phyloP scores from a whole-genome alignment of 2,888 invertebrate species.

The Endomychus coccineus region DNA sequence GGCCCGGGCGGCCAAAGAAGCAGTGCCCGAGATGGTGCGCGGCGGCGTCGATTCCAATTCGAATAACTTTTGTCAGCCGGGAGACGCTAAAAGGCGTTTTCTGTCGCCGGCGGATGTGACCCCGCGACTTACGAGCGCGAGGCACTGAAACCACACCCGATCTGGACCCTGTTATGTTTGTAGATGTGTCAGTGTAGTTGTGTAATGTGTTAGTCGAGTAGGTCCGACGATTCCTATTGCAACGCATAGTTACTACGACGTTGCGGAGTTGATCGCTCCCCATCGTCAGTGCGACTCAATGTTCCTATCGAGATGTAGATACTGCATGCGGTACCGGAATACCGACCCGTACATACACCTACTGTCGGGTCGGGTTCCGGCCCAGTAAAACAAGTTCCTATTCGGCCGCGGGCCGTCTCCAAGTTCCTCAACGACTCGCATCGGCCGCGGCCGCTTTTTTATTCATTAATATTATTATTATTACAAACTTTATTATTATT shows the following conservation, averaged over 20 bases:
- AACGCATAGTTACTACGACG: slow-evolving; percentile 45
- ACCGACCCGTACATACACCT: slow-evolving; percentile 45
- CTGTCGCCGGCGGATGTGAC: slow-evolving; percentile 51
- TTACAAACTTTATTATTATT: slow-evolving; percentile 44
- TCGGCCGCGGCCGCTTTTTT: slow-evolving; percentile 43
- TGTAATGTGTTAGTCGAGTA: slow-evolving; percentile 43
- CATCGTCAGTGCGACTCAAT: slow-evolving; percentile 40
- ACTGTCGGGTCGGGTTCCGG: slow-evolving; percentile 41
- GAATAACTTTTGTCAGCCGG: slow-evolving; percentile 50
- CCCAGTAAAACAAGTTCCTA: slow-evolving; percentile 48
- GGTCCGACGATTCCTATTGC: slow-evolving; percentile 46
- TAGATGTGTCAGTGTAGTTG: slow-evolving; percentile 42
- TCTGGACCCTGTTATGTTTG: slow-evolving; percentile 29
- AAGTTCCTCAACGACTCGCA: slow-evolving; percentile 43
- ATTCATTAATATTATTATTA: slow-evolving; percentile 44
- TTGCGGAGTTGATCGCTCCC: slow-evolving; percentile 13
- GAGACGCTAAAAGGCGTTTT: slow-evolving; percentile 49
- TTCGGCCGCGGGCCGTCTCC: slow-evolving; percentile 36
- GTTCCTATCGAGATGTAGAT: slow-evolving; percentile 46
- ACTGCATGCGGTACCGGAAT: slow-evolving; percentile 40
- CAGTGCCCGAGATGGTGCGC: slow-evolving; percentile 36
- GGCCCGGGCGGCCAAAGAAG: slow-evolving; percentile 65
- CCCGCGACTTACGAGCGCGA: slow-evolving; percentile 47
- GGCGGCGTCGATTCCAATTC: slow-evolving; percentile 50
- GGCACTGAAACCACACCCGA: slow-evolving; percentile 39